Evolutionary conservation across 2,888 invertebrate species (phyloP), one percentile per base, ranked within the genome.

Genomic region (Diachrysia chrysitis): DNA sequence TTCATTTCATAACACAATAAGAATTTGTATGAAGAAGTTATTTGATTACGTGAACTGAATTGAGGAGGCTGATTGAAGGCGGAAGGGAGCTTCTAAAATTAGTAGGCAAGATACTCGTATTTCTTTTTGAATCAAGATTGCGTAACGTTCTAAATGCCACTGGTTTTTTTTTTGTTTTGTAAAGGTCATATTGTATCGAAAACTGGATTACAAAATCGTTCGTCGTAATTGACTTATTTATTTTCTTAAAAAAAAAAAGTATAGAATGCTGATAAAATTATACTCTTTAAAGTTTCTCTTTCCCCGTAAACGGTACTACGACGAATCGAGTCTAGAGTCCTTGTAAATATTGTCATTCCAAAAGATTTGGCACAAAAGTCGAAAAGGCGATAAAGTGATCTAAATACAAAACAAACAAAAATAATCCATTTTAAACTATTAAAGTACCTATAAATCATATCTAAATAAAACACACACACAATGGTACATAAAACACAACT

Each of bases 31-130:
- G 57, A 60, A 58, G 67, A 63, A 66, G 53, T 72, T 70, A 79
- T 68, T 68, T 70, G 69, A 77, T 74, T 68, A 76, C 69, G 79
- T 69, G 69, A 66, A 70, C 71, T 46, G 71, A 79, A 79, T 73
- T 63, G 23, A 69, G 35, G 9, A 62, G 19, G 10, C 48, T 54
- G 56, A 59, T 67, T 71, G 48, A 48, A 58, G 10, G 37, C 16
- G 25, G 21, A 57, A 61, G 54, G 4, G 23, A 29, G 62, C 66
- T 56, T 53, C 12, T 1, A 51, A 64, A 61, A 42, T 9, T 17
- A 29, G 23, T 42, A 29, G n/a, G 51, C 16, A 61, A 46, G n/a
- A 29, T 53, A 35, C 37, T 51, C 32, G 37, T 54, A 54, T 54
- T 61, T 53, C 37, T 54, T 37, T 25, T 61, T 19, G 17, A 17